Evolutionary conservation across 2,888 invertebrate species (phyloP), one percentile per base, ranked within the genome.

Genomic region (Alviniconcha strummeri): DNA sequence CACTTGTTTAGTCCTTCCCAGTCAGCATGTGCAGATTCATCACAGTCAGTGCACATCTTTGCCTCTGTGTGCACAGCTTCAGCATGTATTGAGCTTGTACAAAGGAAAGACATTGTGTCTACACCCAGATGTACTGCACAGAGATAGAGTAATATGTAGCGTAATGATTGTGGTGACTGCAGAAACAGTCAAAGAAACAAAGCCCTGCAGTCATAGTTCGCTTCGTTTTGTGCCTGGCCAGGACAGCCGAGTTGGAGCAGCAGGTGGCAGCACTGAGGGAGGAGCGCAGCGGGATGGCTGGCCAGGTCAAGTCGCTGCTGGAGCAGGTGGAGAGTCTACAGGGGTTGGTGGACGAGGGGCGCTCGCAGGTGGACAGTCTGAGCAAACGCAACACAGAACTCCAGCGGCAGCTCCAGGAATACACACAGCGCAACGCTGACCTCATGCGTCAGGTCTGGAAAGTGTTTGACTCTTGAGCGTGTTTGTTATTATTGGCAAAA

Each of bases 161-260:
- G 36, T 36, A 36, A 36, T 36, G 36, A 36, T 36, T 36, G 36
- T 36, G 36, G 36, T 36, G 36, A 36, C 36, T 36, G 36, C 36
- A 36, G 36, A 36, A 36, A 36, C 36, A 0, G 36, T 36, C 36
- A 36, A 36, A 36, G 36, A 36, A 36, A 36, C 36, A 36, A 36
- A 36, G 36, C 36, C 36, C 36, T 36, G 36, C 36, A 36, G 36
- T 36, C 36, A 36, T 36, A 36, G 36, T 36, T 36, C 36, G 1
- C 36, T 0, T 36, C 3, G 36, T 36, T 36, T 36, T 36, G 36
- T 36, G 36, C 36, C 36, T 55, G 57, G 19, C 15, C 75, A 82
- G 82, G 54, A 82, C 77, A 0, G 52, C 60, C 11, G 95, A 97
- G 72, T 94, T 98, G 54, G 98, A 98, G 90, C 96, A 96, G 85